phyloP scores from a whole-genome alignment of 2,113 vertebrate genomes.

The Psittacula cyanocephala region DNA sequence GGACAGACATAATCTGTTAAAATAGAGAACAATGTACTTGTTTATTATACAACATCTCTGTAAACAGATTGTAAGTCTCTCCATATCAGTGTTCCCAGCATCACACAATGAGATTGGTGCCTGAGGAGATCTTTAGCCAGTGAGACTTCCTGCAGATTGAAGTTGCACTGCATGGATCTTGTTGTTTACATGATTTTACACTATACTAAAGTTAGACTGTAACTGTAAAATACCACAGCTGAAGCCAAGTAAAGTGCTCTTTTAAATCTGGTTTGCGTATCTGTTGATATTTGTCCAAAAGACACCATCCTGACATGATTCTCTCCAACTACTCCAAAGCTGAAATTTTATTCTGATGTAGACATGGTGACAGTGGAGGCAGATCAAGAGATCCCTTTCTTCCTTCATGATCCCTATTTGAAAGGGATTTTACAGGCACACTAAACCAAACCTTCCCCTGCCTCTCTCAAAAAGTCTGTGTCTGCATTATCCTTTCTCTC shows the following conservation, averaged over 20 bases:
- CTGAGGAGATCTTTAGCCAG: neutral
- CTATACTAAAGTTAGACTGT: neutral
- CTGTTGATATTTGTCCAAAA: neutral
- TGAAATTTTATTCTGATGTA: neutral
- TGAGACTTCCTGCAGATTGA: neutral
- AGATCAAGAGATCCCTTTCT: neutral
- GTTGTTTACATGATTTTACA: neutral
- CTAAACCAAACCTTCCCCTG: neutral
- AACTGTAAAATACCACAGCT: neutral
- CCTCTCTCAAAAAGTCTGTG: neutral
- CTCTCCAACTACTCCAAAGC: neutral
- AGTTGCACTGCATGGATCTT: neutral
- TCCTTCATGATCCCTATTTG: neutral
- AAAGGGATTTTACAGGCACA: neutral
- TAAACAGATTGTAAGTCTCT: neutral
- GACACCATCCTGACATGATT: neutral
- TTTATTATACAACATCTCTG: neutral
- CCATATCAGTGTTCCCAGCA: neutral
- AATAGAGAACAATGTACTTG: neutral
- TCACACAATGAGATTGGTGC: rapidly evolving
- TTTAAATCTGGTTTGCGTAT: neutral
- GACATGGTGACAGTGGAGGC: neutral
- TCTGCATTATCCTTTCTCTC: neutral
- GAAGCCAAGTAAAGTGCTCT: neutral
- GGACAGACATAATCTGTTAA: neutral